These are phyloP conservation scores for Euwallacea fornicatus DNA, from an alignment of 1,140 invertebrate genomes.

Conservation along the genomic window DNA sequence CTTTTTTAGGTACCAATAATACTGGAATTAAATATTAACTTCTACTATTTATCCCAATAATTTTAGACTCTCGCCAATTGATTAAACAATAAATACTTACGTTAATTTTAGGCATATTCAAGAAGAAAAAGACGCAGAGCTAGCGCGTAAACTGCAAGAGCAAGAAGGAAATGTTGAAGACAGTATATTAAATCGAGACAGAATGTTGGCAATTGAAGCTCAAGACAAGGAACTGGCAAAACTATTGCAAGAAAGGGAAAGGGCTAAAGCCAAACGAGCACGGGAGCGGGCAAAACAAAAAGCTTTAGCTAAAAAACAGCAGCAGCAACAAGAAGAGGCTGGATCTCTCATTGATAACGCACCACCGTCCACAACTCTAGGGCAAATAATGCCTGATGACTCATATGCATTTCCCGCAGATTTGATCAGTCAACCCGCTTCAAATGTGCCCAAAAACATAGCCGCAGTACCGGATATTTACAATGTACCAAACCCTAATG, in stretches of 20 bases:
- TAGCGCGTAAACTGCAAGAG: slow-evolving; percentile 61
- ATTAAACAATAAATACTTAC: neutral
- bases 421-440: slow-evolving; percentile 41
- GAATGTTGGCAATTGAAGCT: slow-evolving; percentile 81
- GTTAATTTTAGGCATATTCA: slow-evolving; percentile 58
- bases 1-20: no score
- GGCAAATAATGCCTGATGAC: slow-evolving; percentile 50
- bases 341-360: slow-evolving; percentile 38
- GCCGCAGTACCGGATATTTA: slow-evolving; percentile 42
- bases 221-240: slow-evolving; percentile 89
- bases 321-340: slow-evolving; percentile 56
- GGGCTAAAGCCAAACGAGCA: slow-evolving; percentile 67
- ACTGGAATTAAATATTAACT: no score
- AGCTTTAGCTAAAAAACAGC: slow-evolving; percentile 64
- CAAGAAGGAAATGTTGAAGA: slow-evolving; percentile 63
- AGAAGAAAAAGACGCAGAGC: slow-evolving; percentile 63
- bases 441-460: slow-evolving; percentile 38
- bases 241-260: slow-evolving; percentile 85
- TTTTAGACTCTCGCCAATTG: no score
- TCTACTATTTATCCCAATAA: no score
- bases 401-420: slow-evolving; percentile 51
- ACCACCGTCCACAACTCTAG: slow-evolving; percentile 27
- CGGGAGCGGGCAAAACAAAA: slow-evolving; percentile 67
- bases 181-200: slow-evolving; percentile 67
- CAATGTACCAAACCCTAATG: slow-evolving; percentile 43